Percentiles rank a stretch among this genome's conserved stretches.
These are phyloP conservation scores for Sylvilagus bachmani DNA, from an alignment of 2,113 vertebrate genomes.

Conservation along the genomic window DNA sequence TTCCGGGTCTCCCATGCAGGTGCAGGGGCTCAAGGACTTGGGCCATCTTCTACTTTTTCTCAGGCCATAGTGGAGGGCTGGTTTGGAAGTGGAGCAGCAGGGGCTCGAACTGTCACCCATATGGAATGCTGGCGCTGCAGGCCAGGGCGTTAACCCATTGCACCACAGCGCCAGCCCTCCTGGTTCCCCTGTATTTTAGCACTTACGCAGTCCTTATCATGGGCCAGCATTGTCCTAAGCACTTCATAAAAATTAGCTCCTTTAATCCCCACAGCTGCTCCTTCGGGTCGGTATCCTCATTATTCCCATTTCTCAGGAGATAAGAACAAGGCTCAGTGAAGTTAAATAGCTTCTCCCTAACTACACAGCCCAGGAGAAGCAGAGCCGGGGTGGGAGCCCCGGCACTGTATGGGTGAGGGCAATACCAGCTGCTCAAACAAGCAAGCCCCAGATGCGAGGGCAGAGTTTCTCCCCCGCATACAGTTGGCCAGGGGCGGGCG, in stretches of 20 bases:
- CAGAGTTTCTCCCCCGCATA: neutral
- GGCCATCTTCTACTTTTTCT: too few relatives aligned
- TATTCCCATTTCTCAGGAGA: neutral
- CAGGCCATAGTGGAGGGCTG: too few relatives aligned
- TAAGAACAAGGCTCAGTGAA: constrained; percentile 22
- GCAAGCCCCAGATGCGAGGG: neutral
- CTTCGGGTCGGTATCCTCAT: neutral
- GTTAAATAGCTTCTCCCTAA: neutral
- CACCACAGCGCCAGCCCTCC: too few relatives aligned
- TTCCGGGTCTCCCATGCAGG: too few relatives aligned
- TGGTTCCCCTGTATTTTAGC: too few relatives aligned
- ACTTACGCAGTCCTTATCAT: neutral
- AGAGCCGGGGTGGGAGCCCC: neutral
- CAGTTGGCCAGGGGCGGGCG: neutral
- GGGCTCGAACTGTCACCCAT: too few relatives aligned
- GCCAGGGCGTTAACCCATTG: too few relatives aligned
- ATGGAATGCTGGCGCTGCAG: too few relatives aligned
- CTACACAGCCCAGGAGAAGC: neutral
- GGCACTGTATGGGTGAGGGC: neutral
- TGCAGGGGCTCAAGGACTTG: too few relatives aligned
- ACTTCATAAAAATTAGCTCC: neutral
- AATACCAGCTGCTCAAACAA: neutral
- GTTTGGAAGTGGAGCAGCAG: too few relatives aligned
- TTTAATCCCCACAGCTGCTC: neutral
- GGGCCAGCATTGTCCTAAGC: neutral